Percentiles rank a stretch among this genome's conserved stretches.
phyloP scores from a whole-genome alignment of 2,113 vertebrate species.

The Actinemys pallida region DNA sequence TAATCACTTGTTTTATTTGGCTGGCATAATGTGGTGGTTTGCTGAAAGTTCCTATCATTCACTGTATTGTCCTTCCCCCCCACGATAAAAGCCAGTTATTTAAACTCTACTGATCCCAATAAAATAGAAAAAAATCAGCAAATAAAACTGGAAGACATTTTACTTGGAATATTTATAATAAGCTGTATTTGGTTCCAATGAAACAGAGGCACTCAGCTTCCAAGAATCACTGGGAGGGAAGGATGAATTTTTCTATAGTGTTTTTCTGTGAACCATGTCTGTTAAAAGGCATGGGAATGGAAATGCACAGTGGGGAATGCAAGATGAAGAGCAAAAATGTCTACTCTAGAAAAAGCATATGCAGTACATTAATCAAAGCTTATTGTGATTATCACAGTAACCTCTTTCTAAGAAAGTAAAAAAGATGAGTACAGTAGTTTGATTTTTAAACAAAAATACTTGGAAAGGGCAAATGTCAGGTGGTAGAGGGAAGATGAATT shows the following conservation, averaged over 20 bases:
- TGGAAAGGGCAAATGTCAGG: background rate
- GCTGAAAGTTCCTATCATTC: background rate
- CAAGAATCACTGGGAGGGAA: background rate
- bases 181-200: slow-evolving; percentile 20
- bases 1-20: background rate
- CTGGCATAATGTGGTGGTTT: background rate
- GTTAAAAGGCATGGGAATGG: background rate
- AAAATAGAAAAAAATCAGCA: slow-evolving; percentile 35
- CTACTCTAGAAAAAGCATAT: background rate
- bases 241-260: background rate
- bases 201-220: background rate
- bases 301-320: background rate
- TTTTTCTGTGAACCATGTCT: background rate
- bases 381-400: background rate
- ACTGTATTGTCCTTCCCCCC: background rate
- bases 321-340: background rate
- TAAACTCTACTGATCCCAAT: background rate
- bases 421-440: background rate
- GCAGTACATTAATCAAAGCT: background rate
- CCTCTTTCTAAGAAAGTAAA: background rate
- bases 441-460: fast-evolving
- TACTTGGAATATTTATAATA: background rate
- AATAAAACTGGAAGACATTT: background rate
- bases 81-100: background rate
- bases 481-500: background rate